Evolutionary conservation across 2,113 vertebrate species (phyloP).

Genomic region (Hypocryptadius cinnamomeus): DNA sequence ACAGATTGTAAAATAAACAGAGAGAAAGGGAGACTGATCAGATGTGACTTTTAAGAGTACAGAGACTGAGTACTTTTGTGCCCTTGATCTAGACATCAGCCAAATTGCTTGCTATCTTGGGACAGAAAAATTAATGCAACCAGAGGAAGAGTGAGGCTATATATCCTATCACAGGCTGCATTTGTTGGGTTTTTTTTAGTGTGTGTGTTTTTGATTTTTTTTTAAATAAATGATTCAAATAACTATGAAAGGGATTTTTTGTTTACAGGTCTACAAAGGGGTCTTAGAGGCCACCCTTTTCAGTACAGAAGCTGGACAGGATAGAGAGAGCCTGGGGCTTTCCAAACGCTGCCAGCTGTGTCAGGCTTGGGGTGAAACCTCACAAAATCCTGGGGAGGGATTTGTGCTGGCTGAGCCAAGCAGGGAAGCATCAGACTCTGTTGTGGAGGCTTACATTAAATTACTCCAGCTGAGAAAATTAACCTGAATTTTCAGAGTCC

Average conservation of each 20-base stretch:
- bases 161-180: background rate
- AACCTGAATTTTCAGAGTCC: background rate
- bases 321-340: conserved; percentile 11
- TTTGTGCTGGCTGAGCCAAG: background rate
- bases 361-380: background rate
- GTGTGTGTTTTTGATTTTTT: background rate
- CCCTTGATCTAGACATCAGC: background rate
- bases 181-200: background rate
- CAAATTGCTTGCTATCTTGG: background rate
- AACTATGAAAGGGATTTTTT: conserved; percentile 45
- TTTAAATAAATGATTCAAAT: background rate
- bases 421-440: background rate
- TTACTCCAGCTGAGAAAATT: background rate
- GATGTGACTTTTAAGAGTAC: background rate
- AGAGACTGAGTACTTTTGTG: conserved; percentile 38
- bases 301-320: conserved; percentile 35
- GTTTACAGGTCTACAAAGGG: conserved; percentile 42
- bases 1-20: background rate
- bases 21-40: background rate
- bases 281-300: conserved; percentile 30
- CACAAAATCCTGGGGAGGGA: background rate
- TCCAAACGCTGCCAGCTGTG: conserved; percentile 22
- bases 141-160: background rate
- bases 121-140: conserved; percentile 10
- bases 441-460: background rate